Percentiles rank a stretch among this genome's conserved stretches.
phyloP scores from a whole-genome alignment of 2,888 invertebrate genomes.

The Lasioglossum oenotherae region DNA sequence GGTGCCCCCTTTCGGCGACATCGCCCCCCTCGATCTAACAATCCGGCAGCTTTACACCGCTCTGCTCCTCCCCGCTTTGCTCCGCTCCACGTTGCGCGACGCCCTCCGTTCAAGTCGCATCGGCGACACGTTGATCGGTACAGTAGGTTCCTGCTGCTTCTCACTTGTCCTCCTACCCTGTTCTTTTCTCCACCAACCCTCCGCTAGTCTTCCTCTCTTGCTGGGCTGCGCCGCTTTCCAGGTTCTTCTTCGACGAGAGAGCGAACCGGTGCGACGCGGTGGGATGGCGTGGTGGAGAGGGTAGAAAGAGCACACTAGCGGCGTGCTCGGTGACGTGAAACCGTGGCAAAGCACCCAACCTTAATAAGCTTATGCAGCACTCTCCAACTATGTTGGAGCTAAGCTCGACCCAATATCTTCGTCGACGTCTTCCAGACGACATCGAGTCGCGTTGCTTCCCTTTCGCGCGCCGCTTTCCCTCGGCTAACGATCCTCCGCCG shows the following conservation, averaged over 20 bases:
- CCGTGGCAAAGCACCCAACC: slow-evolving; percentile 68
- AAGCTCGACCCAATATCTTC: slow-evolving; percentile 69
- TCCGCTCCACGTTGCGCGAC: not conserved
- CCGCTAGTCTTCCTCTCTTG: slow-evolving; percentile 30
- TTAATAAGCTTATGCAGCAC: slow-evolving; percentile 84
- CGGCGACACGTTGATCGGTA: slow-evolving; percentile 57
- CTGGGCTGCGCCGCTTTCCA: slow-evolving; percentile 36
- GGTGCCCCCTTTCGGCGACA: slow-evolving; percentile 55
- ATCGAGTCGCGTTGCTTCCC: slow-evolving; percentile 36
- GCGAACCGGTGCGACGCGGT: not conserved
- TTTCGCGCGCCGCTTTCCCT: slow-evolving; percentile 7
- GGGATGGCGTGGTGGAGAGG: not conserved
- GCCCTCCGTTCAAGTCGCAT: slow-evolving; percentile 51
- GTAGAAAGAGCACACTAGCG: slow-evolving; percentile 53
- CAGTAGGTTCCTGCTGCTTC: slow-evolving; percentile 43
- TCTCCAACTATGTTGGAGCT: slow-evolving; percentile 74
- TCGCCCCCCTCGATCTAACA: slow-evolving; percentile 63
- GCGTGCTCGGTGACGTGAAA: slow-evolving; percentile 59
- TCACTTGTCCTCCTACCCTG: slow-evolving; percentile 23
- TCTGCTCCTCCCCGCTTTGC: slow-evolving; percentile 1
- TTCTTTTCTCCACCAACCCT: slow-evolving; percentile 21
- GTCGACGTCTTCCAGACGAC: slow-evolving; percentile 63
- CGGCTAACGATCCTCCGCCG: not conserved
- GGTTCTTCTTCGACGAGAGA: slow-evolving; percentile 43
- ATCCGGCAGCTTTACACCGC: slow-evolving; percentile 51